A percentile compares a stretch with the other conserved stretches of the same genome.
Evolutionary conservation across 2,888 invertebrate genomes (phyloP).

Genomic region (Bellardia pandia): DNA sequence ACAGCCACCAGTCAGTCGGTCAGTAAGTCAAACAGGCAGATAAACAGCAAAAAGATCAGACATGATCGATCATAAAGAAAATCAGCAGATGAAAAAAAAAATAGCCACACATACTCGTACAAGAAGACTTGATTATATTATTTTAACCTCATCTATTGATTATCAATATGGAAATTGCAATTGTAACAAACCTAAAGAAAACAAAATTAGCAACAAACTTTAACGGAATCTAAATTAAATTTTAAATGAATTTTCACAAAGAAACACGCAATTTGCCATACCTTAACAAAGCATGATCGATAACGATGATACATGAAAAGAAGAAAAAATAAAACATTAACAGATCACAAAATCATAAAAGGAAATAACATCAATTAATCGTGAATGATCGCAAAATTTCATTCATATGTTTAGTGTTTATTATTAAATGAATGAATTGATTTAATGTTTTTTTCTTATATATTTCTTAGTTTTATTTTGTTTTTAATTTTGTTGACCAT

Average conservation of each 20-base stretch:
- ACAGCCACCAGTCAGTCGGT: background rate
- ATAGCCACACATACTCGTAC: background rate
- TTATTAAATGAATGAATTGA: conserved; percentile 43
- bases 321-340: conserved; percentile 9
- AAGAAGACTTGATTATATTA: background rate
- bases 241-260: conserved; percentile 54
- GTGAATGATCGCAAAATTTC: conserved; percentile 66
- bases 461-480: no score
- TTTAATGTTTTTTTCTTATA: background rate
- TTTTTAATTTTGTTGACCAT: conserved; percentile 18
- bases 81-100: background rate
- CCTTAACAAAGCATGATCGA: background rate
- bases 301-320: background rate
- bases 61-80: background rate
- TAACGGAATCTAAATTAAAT: background rate
- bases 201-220: background rate
- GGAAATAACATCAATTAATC: conserved; percentile 69
- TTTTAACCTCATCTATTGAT: conserved; percentile 36
- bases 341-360: conserved; percentile 62
- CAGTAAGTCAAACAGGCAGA: conserved; percentile 1
- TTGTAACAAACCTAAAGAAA: background rate
- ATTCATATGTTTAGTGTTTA: conserved; percentile 37
- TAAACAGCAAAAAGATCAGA: background rate
- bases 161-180: background rate
- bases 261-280: conserved; percentile 38